A percentile compares a stretch with the other conserved stretches of the same genome.
Evolutionary conservation across 2,888 invertebrate species (phyloP).

Genomic region (Smittia sp.): DNA sequence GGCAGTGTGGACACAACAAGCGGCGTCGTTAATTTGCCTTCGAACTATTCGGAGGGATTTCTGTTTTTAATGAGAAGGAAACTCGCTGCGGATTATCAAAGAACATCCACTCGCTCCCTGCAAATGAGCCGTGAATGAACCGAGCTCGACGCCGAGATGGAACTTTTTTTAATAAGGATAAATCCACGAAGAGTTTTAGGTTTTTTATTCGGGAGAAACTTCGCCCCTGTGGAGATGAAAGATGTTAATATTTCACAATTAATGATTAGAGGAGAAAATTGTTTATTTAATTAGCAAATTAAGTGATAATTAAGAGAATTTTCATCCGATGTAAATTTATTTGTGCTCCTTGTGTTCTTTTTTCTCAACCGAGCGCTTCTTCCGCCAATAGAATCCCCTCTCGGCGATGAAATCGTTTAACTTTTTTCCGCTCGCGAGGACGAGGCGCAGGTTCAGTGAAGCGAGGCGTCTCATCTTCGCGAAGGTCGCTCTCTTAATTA

Average conservation of each 20-base stretch:
- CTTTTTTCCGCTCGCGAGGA: not conserved
- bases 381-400: constrained; percentile 3
- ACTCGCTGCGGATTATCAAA: too few species aligned
- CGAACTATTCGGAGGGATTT: too few species aligned
- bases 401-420: constrained; percentile 33
- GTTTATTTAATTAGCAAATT: constrained; percentile 36
- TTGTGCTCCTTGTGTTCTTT: not conserved
- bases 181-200: not conserved
- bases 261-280: constrained; percentile 22
- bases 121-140: too few species aligned
- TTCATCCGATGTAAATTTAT: constrained; percentile 15
- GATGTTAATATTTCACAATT: constrained; percentile 37
- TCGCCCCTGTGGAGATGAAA: not conserved
- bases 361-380: not conserved
- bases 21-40: too few species aligned
- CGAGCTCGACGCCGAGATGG: too few species aligned
- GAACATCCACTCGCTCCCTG: too few species aligned
- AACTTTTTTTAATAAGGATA: not conserved
- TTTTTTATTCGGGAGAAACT: not conserved
- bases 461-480: not conserved
- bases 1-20: not conserved
- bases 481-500: not conserved
- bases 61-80: too few species aligned
- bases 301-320: constrained; percentile 36
- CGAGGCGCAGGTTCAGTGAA: not conserved